Evolutionary conservation across 2,797 vertebrate species (phyloP).

Genomic region (Bovichtus diacanthus): DNA sequence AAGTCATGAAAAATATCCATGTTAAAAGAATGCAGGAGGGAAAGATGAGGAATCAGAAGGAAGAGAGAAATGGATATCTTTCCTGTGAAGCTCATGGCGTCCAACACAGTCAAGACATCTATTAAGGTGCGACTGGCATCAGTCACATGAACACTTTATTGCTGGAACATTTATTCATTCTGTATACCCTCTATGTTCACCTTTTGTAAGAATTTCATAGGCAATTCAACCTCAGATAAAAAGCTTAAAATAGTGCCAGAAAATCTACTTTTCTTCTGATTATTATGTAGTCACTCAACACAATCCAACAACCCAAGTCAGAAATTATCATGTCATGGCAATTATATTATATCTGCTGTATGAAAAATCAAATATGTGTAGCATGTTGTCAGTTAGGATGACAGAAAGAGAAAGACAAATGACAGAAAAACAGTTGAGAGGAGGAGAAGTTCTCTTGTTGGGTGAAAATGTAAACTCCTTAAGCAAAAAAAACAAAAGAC

Average conservation of each 20-base stretch:
- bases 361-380: background rate
- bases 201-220: background rate
- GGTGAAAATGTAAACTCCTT: background rate
- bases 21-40: background rate
- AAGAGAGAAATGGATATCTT: constrained; percentile 36
- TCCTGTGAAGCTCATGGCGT: constrained; percentile 29
- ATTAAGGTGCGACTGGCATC: constrained; percentile 39
- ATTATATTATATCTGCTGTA: no score
- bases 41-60: constrained; percentile 2
- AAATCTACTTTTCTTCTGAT: background rate
- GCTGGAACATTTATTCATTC: constrained; percentile 21
- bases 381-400: background rate
- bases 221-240: background rate
- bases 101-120: constrained; percentile 33
- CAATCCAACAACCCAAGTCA: no score
- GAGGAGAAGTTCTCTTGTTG: background rate
- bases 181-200: background rate
- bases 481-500: background rate
- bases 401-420: background rate
- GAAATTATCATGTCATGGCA: no score
- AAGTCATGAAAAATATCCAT: constrained; percentile 15
- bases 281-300: no score
- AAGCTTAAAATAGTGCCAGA: background rate
- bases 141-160: constrained; percentile 28
- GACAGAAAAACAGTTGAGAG: background rate